A percentile compares a stretch with the other conserved stretches of the same genome.
phyloP scores from a whole-genome alignment of 2,888 invertebrate species.

The Volucella zonaria region DNA sequence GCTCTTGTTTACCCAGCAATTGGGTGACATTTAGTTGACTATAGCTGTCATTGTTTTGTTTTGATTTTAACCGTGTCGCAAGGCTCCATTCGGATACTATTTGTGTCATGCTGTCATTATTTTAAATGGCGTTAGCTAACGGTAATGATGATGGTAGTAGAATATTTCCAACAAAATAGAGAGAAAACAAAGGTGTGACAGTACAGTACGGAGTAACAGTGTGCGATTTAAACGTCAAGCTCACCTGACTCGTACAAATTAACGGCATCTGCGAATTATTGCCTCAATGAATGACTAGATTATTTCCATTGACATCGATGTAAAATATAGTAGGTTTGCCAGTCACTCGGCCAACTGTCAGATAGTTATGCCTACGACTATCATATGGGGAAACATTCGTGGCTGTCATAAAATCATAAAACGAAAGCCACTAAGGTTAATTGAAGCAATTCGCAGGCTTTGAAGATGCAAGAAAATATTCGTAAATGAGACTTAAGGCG shows the following conservation, averaged over 20 bases:
- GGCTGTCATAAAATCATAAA: constrained; percentile 27
- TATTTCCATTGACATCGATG: too few species aligned
- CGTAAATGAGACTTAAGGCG: background rate
- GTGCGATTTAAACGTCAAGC: background rate
- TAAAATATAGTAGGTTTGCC: too few species aligned
- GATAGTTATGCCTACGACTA: too few species aligned
- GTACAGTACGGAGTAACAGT: too few species aligned
- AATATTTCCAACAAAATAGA: background rate
- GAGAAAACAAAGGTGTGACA: constrained; percentile 35
- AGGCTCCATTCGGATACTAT: constrained; percentile 18
- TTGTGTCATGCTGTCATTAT: constrained; percentile 21
- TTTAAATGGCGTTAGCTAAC: constrained; percentile 15
- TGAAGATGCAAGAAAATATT: constrained; percentile 16
- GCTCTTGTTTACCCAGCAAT: constrained; percentile 17
- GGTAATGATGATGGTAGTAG: background rate
- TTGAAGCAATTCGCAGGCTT: constrained; percentile 9
- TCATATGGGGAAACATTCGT: too few species aligned
- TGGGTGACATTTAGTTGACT: constrained; percentile 38
- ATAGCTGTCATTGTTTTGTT: background rate
- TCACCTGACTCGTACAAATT: background rate
- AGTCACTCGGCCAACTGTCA: background rate
- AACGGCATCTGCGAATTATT: background rate
- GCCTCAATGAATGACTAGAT: background rate
- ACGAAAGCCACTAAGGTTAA: background rate
- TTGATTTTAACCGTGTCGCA: constrained; percentile 26